Evolutionary conservation across 2,797 vertebrate genomes (phyloP), one percentile per base, ranked within the genome.

Genomic region (Clarias laeviceps): DNA sequence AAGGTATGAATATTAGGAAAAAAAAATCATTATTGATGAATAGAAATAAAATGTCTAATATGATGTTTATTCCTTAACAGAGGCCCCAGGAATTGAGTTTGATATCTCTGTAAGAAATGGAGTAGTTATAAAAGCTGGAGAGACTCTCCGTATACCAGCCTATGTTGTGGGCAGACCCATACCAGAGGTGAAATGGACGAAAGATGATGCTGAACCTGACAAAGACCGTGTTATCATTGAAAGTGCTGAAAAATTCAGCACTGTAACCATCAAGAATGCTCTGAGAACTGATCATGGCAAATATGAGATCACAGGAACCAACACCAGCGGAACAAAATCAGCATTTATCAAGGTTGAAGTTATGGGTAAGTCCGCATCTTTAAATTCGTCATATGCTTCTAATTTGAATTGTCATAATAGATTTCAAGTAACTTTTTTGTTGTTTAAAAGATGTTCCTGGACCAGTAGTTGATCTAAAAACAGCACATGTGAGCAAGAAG

Each of bases 401-500:
- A 57, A 24, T 34, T 18, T 87, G 66, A n/a, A 4, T 8, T 70
- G 65, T 68, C 45, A n/a, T 59, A 27, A 24, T 84, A 0, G n/a
- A 85, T 57, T 78, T 50, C 18, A 84, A 70, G 69, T 83, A 83
- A 80, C 45, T 18, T 45, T 87, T 65, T 68, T 57, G 72, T 54
- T 85, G 65, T 91, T 88, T 88, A 89, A 62, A 34, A 99, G 98
- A 99, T 85, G 97, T 99, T 76, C 98, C 98, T 0, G 98, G 98
- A 34, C 97, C 98, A 0, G 97, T 99, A 87, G 95, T 98, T 80
- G 97, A 99, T 87, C 93, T 99, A 88, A 99, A 99, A 91, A 95
- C 98, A 2, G 96, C 98, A 84, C 89, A 94, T 78, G 97, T 98
- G 82, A 99, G 96, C 80, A 98, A 97, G 93, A 99, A 97, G 90